phyloP scores from a whole-genome alignment of 2,797 vertebrate genomes.

The Discoglossus pictus region DNA sequence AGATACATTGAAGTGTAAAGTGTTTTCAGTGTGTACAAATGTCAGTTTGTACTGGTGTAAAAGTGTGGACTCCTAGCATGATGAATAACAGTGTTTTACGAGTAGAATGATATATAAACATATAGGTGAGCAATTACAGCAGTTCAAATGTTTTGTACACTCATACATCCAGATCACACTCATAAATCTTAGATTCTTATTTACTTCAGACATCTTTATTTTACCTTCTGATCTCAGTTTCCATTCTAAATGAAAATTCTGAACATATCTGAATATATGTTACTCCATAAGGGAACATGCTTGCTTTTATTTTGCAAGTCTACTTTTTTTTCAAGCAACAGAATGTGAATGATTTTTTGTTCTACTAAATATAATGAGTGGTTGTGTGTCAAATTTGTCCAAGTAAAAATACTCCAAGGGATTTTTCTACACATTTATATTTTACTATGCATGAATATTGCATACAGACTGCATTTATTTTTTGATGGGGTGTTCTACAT shows the following conservation, averaged over 20 bases:
- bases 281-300: slow-evolving; percentile 10
- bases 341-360: slow-evolving; percentile 4
- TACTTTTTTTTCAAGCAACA: slow-evolving; percentile 2
- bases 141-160: too few relatives aligned
- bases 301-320: neutral
- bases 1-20: too few relatives aligned
- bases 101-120: too few relatives aligned
- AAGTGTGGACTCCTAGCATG: too few relatives aligned
- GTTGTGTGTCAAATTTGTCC: slow-evolving; percentile 22
- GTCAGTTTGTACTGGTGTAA: too few relatives aligned
- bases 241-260: slow-evolving; percentile 10
- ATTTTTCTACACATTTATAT: slow-evolving; percentile 50
- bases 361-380: slow-evolving; percentile 30
- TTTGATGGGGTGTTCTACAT: slow-evolving; percentile 51
- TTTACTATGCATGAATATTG: slow-evolving; percentile 50
- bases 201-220: slow-evolving; percentile 39
- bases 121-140: too few relatives aligned
- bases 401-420: slow-evolving; percentile 39
- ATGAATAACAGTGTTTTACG: too few relatives aligned
- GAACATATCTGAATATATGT: slow-evolving; percentile 1
- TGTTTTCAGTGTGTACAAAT: too few relatives aligned
- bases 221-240: slow-evolving; percentile 29
- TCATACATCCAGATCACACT: too few relatives aligned
- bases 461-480: slow-evolving; percentile 50
- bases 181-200: too few relatives aligned